Percentiles rank a stretch among this genome's conserved stretches.
phyloP scores from a whole-genome alignment of 2,113 vertebrate species.

The Stomatorhinus ivindoensis region DNA sequence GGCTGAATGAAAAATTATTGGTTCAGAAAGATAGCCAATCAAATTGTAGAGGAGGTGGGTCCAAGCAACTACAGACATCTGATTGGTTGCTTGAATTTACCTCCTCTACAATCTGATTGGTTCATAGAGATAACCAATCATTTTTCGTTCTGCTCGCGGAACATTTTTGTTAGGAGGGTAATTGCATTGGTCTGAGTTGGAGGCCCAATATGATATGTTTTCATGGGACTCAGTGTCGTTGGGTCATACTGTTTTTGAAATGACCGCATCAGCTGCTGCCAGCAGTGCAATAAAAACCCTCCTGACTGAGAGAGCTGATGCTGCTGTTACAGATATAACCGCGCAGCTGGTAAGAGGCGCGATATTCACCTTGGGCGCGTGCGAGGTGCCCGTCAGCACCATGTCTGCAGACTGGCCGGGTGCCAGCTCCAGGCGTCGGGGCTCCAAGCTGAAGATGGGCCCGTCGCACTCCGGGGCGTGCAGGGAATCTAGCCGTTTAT shows the following conservation, averaged over 20 bases:
- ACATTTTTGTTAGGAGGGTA: neutral
- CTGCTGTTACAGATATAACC: neutral
- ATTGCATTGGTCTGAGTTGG: neutral
- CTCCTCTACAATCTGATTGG: too few species aligned
- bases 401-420: constrained; percentile 63
- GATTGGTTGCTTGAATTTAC: too few species aligned
- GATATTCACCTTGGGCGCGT: constrained; percentile 57
- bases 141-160: too few species aligned
- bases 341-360: neutral
- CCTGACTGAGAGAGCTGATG: neutral
- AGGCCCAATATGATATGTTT: neutral
- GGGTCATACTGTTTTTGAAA: neutral
- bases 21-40: too few species aligned
- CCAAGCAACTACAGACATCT: too few species aligned
- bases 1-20: too few species aligned
- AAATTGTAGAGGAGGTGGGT: too few species aligned
- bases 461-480: fast-evolving
- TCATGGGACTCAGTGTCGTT: neutral
- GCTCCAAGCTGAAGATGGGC: constrained; percentile 63
- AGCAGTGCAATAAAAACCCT: neutral
- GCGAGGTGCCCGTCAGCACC: constrained; percentile 62
- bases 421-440: constrained; percentile 54
- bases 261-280: neutral
- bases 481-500: neutral
- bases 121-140: too few species aligned